These are phyloP conservation scores for Muraenolepis orangiensis DNA, from an alignment of 2,797 vertebrate species.

Conservation along the genomic window DNA sequence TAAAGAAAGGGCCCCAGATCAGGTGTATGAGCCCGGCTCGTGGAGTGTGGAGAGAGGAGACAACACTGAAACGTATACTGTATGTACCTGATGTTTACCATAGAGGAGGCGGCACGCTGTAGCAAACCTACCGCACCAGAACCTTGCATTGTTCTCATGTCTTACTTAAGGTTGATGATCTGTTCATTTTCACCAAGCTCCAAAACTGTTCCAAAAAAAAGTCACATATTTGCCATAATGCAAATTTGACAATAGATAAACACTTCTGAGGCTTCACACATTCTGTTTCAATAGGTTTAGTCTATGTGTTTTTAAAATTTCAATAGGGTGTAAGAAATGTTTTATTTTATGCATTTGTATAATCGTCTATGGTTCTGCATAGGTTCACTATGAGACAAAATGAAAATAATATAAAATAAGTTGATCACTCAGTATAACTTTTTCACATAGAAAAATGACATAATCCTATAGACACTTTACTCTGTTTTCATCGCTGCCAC, in stretches of 20 bases:
- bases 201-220: not conserved
- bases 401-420: too few species aligned
- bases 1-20: constrained; percentile 33
- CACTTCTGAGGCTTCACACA: not conserved
- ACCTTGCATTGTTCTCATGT: not conserved
- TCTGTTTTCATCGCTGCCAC: too few species aligned
- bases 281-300: too few species aligned
- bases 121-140: not conserved
- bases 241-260: not conserved
- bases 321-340: too few species aligned
- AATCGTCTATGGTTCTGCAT: too few species aligned
- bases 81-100: not conserved
- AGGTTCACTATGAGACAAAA: too few species aligned
- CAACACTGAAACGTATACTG: constrained; percentile 30
- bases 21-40: constrained; percentile 26
- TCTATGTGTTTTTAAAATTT: too few species aligned
- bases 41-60: constrained; percentile 42
- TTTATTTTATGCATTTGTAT: too few species aligned
- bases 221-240: not conserved
- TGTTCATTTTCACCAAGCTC: not conserved
- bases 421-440: too few species aligned
- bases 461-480: too few species aligned
- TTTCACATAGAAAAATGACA: too few species aligned
- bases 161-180: not conserved
- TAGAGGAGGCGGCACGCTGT: not conserved